Evolutionary conservation across 2,113 vertebrate genomes (phyloP).

Genomic region (Phocoena phocoena): DNA sequence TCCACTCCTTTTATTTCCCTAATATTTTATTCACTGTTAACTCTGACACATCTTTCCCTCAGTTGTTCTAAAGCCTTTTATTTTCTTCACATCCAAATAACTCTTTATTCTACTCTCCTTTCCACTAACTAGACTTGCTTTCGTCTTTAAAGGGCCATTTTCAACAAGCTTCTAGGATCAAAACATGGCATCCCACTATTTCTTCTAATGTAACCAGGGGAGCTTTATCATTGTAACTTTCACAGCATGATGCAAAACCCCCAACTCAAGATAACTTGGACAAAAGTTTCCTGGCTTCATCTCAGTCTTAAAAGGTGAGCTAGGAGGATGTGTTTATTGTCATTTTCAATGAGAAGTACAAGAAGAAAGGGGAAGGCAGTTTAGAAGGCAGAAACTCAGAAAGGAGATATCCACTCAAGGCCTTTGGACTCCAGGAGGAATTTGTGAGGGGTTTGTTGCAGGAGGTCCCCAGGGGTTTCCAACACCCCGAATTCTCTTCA

Average conservation of each 20-base stretch:
- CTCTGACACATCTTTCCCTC: slow-evolving; percentile 37
- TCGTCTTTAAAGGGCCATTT: slow-evolving; percentile 76
- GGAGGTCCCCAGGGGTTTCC: rapidly evolving
- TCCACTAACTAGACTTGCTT: slow-evolving; percentile 63
- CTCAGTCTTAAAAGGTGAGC: slow-evolving; percentile 31
- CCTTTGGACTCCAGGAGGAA: neutral
- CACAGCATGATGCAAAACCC: neutral
- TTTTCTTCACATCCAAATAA: slow-evolving; percentile 68
- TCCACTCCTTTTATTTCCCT: slow-evolving; percentile 65
- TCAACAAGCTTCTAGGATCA: slow-evolving; percentile 63
- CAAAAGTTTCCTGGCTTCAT: slow-evolving; percentile 49
- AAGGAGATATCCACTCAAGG: neutral
- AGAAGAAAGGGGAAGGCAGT: neutral
- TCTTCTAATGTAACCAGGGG: slow-evolving; percentile 31
- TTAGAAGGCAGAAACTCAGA: neutral
- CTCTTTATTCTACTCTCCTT: slow-evolving; percentile 54
- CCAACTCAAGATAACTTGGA: neutral
- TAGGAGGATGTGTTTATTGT: neutral
- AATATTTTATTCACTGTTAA: slow-evolving; percentile 63
- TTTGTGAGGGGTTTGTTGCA: neutral
- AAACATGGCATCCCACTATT: slow-evolving; percentile 49
- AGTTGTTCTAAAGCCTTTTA: slow-evolving; percentile 73
- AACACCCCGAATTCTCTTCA: neutral
- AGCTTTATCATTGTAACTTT: neutral
- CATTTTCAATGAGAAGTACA: neutral